Evolutionary conservation across 2,888 invertebrate species (phyloP).

Genomic region (Drosophila barbarae): DNA sequence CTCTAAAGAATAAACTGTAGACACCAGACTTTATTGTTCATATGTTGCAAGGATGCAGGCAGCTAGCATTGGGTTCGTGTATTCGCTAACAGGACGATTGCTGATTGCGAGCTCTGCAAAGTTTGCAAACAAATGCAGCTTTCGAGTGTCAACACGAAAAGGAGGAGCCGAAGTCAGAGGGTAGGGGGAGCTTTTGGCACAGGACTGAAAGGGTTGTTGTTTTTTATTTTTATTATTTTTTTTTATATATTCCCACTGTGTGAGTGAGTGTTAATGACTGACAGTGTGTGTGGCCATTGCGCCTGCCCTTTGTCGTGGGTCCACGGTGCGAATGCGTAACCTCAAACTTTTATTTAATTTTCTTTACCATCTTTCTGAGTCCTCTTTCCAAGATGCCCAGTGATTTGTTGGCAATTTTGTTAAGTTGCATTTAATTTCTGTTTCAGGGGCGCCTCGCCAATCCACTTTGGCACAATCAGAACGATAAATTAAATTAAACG

Average conservation of each 20-base stretch:
- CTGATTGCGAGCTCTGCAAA: constrained; percentile 35
- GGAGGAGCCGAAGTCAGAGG: constrained; percentile 1
- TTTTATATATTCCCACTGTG: not conserved
- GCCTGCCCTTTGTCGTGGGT: constrained; percentile 20
- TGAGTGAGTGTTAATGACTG: constrained; percentile 18
- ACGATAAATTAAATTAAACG: constrained; percentile 70
- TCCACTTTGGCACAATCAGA: constrained; percentile 50
- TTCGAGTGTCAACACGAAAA: constrained; percentile 49
- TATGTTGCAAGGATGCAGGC: not conserved
- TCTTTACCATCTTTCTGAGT: not conserved
- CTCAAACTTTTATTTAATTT: constrained; percentile 50
- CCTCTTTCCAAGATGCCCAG: not conserved
- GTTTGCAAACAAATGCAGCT: constrained; percentile 62
- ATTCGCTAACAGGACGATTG: constrained; percentile 45
- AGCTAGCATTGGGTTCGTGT: constrained; percentile 49
- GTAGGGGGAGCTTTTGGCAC: constrained; percentile 30
- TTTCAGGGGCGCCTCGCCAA: not conserved
- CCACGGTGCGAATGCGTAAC: constrained; percentile 63
- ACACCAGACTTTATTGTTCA: not conserved
- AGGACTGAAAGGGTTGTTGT: constrained; percentile 35
- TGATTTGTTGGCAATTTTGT: constrained; percentile 48
- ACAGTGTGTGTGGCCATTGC: constrained; percentile 35
- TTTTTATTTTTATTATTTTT: not conserved
- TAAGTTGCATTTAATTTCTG: constrained; percentile 45
- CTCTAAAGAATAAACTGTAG: no score